Evolutionary conservation across 1,140 invertebrate genomes (phyloP), one percentile per base, ranked within the genome.

Genomic region (Cydia fagiglandana): DNA sequence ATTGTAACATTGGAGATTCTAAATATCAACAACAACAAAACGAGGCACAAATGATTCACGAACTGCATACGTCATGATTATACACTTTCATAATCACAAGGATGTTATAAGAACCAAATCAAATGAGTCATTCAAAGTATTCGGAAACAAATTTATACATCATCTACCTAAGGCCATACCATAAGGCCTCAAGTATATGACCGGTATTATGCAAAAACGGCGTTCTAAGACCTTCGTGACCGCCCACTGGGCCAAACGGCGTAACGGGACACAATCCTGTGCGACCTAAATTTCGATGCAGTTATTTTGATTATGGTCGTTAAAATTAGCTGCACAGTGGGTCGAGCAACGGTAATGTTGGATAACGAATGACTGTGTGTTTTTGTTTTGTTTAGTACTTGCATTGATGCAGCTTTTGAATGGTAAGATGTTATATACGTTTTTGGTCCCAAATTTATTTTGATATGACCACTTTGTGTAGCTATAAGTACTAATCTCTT

Each of bases 251-350:
- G 64, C 64, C 24, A 68, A 68, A 68, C 64, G 28, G 13, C 13
- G n/a, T 68, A 68, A 68, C 64, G 64, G 64, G 64, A 68, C 24
- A 68, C 15, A 53, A 34, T 38, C 64, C 64, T 70, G 30, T 5
- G 9, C 66, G 66, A 70, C 66, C 66, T 41, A 70, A 68, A 68
- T 17, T 13, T 24, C 4, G n/a, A 12, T 53, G 50, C n/a, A 53
- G 50, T 53, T 53, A 70, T 70, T 70, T 70, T 70, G 66, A 70
- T 70, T 38, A 70, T 70, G 15, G 66, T 38, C 30, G 66, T 70
- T 70, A 70, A 70, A 70, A 70, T 70, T 70, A 70, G 66, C 66
- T 38, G 64, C 30, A 38, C 66, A 70, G 66, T 70, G 66, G 66
- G 66, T 70, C 66, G 38, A 38, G 7, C 17, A 70, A 70, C 66